Base-by-base conservation (phyloP, 2,797 vertebrate genomes). In the Chaetophractus vellerosus region DNA sequence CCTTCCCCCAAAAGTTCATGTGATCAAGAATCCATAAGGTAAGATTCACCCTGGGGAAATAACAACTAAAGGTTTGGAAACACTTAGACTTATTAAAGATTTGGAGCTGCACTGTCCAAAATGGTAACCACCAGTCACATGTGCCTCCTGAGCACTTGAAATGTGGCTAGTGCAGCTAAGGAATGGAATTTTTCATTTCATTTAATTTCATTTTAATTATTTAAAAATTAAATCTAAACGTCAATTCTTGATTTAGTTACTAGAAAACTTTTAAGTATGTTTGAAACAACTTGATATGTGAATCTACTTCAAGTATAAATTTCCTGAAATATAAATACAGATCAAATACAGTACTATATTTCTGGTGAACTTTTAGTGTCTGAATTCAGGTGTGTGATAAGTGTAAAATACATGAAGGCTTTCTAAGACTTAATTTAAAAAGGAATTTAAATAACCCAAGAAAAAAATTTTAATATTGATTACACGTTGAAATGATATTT, bases 391-490 rank as follows among this genome's bases (percentile, higher is more conserved):
- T 63, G 23, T 45, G 31, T 7, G 75, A 0, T 36, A 63, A 79
- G 15, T 24, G 23, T 33, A 71, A 85, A 90, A 90, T 5, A 90
- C 38, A 31, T 31, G 72, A 0, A 64, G 52, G 4, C 80, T 55
- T 88, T 91, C 45, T 50, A 94, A 91, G 38, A 84, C 92, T 72
- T 93, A 28, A 64, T 68, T 78, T 26, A 85, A 94, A 87, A 81
- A 31, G 19, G 1, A 83, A 81, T 50, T 95, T 57, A 89, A 91
- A 78, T 71, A 81, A 57, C 1, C 8, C 12, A 69, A 81, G 68
- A 89, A 93, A 89, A 93, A 89, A 82, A 55, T 90, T 76, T 87
- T 85, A 88, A 81, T 69, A 74, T 26, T 85, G 63, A 85, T 91
- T 64, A 78, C 3, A 87, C 9, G 8, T 50, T 33, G 6, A 93